Evolutionary conservation across 2,113 vertebrate genomes (phyloP).

Genomic region (Odocoileus virginianus): DNA sequence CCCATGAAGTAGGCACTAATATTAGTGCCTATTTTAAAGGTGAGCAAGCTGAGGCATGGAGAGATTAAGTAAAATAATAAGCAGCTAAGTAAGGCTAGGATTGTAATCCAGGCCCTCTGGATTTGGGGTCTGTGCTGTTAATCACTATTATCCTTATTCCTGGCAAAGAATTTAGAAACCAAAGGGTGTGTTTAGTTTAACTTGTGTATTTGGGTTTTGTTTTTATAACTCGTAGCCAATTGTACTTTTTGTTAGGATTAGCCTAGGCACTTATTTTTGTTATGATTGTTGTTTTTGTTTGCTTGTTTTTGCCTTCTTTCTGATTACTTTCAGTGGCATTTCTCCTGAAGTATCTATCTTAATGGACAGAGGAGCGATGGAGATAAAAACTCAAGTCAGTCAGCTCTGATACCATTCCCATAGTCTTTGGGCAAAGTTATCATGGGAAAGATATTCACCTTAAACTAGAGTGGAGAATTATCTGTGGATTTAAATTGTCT

Average conservation of each 20-base stretch:
- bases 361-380: background rate
- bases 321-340: background rate
- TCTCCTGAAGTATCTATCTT: background rate
- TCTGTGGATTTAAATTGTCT: background rate
- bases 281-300: background rate
- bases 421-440: background rate
- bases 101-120: background rate
- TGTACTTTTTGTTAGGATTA: background rate
- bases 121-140: background rate
- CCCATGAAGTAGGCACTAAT: background rate
- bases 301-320: background rate
- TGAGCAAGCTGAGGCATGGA: background rate
- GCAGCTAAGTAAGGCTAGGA: background rate
- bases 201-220: background rate
- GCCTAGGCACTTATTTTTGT: background rate
- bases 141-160: background rate
- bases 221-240: background rate
- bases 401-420: background rate
- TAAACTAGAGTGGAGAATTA: background rate
- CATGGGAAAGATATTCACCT: background rate
- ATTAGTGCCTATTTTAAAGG: background rate
- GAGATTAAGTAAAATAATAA: background rate
- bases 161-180: background rate
- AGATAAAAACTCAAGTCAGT: background rate
- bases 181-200: background rate